Evolutionary conservation across 2,113 vertebrate genomes (phyloP), one percentile per base, ranked within the genome.

Genomic region (Pelecanoides urinatrix): DNA sequence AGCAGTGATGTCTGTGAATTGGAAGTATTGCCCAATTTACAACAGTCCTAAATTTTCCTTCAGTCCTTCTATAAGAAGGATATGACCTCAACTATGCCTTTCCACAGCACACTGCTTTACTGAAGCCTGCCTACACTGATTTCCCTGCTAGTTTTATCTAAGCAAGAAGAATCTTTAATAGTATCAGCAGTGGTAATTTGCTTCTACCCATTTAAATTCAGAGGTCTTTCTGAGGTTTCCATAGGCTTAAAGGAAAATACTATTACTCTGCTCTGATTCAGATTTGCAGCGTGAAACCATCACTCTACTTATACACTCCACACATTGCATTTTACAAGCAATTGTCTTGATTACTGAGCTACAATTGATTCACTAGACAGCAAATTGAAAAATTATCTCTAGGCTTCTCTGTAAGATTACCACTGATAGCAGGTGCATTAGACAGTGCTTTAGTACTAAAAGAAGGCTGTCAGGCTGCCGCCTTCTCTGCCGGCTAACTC

Each of bases 381-480:
- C 77, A 97, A 97, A 96, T 94, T 96, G 96, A 96, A 96, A 96
- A 97, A 95, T 96, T 94, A 93, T 97, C 97, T 93, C 77, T 49
- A 75, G 91, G 88, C 93, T 97, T 92, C 86, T 87, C 42, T 82
- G 72, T 89, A 92, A 96, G 97, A 97, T 97, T 91, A 88, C 91
- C 77, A 95, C 79, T 66, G 91, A 94, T 92, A 95, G 96, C 87
- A 94, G 96, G 67, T 96, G 95, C 76, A 94, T 91, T 90, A 92
- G 86, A 13, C 50, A 86, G 92, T 53, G 78, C 74, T 96, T 96
- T 81, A 90, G 72, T 79, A 34, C 68, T 79, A 96, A 86, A 36
- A 85, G 86, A 94, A 79, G 86, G 92, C 95, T 96, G 95, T 91
- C 65, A 80, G 74, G 40, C 42, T 71, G 27, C 83, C 16, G 38